phyloP scores from a whole-genome alignment of 2,797 vertebrate species.

The Psittacula echo region DNA sequence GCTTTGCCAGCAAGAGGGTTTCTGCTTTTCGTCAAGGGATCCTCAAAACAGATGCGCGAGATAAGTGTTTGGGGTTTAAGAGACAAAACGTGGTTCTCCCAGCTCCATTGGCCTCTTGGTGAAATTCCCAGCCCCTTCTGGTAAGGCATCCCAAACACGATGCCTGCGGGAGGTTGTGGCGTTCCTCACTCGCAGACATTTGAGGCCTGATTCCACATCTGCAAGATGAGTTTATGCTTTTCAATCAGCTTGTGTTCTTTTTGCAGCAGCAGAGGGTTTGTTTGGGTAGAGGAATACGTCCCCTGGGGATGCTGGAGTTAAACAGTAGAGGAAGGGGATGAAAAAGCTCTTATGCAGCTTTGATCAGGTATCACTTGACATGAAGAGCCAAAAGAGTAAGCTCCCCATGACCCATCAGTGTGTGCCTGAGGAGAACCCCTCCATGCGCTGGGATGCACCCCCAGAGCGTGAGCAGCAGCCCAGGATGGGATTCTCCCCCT shows the following conservation, averaged over 20 bases:
- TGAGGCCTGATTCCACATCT: neutral
- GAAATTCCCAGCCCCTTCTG: neutral
- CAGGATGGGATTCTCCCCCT: neutral
- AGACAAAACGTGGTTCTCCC: neutral
- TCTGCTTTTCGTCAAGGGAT: neutral
- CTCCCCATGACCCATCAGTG: neutral
- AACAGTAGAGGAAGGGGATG: neutral
- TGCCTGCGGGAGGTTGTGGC: neutral
- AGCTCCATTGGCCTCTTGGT: neutral
- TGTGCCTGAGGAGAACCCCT: neutral
- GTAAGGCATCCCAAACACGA: rapidly evolving
- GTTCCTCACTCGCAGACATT: rapidly evolving
- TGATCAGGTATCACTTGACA: neutral
- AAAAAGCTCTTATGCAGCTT: neutral
- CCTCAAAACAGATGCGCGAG: neutral
- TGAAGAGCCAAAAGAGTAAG: neutral
- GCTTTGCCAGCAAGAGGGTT: neutral
- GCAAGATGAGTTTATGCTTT: neutral
- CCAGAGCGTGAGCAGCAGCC: neutral
- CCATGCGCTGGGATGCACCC: neutral
- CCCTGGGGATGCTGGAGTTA: rapidly evolving
- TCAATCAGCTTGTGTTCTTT: neutral
- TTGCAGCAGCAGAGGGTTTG: neutral
- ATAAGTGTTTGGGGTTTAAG: neutral
- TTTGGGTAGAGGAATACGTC: neutral